Evolutionary conservation across 2,888 invertebrate genomes (phyloP), one percentile per base, ranked within the genome.

Genomic region (Tipula helvola): DNA sequence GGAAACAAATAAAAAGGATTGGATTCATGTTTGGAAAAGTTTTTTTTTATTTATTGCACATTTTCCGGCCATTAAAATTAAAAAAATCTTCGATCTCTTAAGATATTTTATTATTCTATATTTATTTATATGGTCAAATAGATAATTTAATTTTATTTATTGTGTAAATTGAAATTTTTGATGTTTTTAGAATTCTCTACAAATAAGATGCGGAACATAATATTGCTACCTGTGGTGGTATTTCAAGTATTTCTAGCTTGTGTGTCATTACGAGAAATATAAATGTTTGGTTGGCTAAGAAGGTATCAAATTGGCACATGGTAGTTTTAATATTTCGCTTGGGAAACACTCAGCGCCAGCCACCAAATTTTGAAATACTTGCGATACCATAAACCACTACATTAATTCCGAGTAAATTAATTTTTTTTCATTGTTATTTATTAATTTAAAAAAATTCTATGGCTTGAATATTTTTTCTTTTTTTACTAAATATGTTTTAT

Each of bases 41-140:
- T 84, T 84, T 39, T 84, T 36, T 83, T 83, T 83, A 36, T 84
- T 84, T 84, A 84, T 84, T 84, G 84, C 84, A 84, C 84, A 84
- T 84, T 84, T 84, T 84, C 39, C 84, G 84, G 84, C 84, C 84
- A 39, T 39, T 83, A 36, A 84, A 39, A 39, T 84, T 36, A 84
- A 71, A 71, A 71, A 71, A 28, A 28, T 71, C 7, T 16, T 57
- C 16, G 52, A 57, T 83, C 83, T 83, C 83, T 28, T 71, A 71
- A 28, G 12, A 84, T 36, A 39, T 18, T 71, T 71, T 28, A 28
- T 39, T 39, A 39, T 39, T 39, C n/a, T 39, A 18, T 71, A 28
- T 28, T 28, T 71, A 18, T 71, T 71, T 28, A 71, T 71, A 18
- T 0, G 28, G 16, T 8, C 28, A 71, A 71, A 71, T 71, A 2